Base-by-base conservation (phyloP, 2,113 vertebrate species). In the Rhinichthys klamathensis region DNA sequence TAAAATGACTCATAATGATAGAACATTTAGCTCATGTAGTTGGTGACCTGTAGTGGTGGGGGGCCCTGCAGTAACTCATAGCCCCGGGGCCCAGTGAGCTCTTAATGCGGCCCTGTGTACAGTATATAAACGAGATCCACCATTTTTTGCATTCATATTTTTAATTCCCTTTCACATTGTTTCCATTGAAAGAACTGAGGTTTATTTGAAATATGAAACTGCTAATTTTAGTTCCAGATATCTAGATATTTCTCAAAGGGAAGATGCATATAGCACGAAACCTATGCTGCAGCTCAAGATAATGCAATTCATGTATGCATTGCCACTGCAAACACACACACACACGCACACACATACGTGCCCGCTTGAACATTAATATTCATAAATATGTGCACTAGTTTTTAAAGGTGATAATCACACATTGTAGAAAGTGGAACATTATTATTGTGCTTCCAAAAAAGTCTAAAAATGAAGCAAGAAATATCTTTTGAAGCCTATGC, bases 361-460 rank as follows among this genome's bases (percentile, higher is more conserved):
- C 51, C 8, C 8, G 7, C 56, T n/a, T 78, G 75, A 87, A 35
- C 67, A 87, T 87, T 41, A 84, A 58, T 75, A 84, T 80, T 80
- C 70, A 87, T 81, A 80, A 54, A 67, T 21, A 51, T 49, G 82
- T 63, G 58, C 4, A 51, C 6, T 6, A 30, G 25, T 80, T 82
- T 84, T 73, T 61, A 56, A 44, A 69, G 27, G 51, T 69, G 67
- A 44, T 69, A 60, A 81, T 77, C 16, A 13, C n/a, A n/a, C 32
- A 69, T 65, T 38, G 38, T 3, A 16, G 8, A 23, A 51, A 70
- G 49, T 32, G 15, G 10, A 58, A 61, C 65, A 56, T 35, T 25
- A 41, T 18, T 61, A 32, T 35, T 78, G 38, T 87, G 27, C n/a
- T 41, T 78, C 44, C 35, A 41, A 72, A 30, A 54, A 60, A 74